Percentiles rank a stretch among this genome's conserved stretches.
These are phyloP conservation scores for Synergus laeviventris DNA, from an alignment of 2,888 invertebrate genomes.

Conservation along the genomic window DNA sequence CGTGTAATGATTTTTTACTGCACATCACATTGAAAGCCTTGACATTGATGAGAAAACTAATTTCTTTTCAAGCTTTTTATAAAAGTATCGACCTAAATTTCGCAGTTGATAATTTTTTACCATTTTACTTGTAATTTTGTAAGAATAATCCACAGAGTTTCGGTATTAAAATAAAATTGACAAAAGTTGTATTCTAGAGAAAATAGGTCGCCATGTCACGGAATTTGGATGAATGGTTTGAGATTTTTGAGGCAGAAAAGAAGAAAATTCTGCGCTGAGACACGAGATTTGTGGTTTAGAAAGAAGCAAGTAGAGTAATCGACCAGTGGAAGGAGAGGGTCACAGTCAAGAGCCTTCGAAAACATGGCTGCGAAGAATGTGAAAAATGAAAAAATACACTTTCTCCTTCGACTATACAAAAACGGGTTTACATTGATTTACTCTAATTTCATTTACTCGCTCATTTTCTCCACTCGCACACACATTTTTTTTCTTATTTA, in stretches of 20 bases:
- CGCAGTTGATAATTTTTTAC: not conserved
- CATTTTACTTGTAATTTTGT: not conserved
- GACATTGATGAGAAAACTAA: conserved; percentile 19
- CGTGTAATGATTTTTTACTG: not conserved
- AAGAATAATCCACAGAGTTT: not conserved
- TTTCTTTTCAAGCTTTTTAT: conserved; percentile 1
- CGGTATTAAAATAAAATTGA: conserved; percentile 26
- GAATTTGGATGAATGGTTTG: conserved; percentile 57
- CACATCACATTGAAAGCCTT: conserved; percentile 34
- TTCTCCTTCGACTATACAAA: conserved; percentile 67
- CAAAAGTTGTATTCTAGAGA: conserved; percentile 26
- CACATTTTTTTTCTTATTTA: conserved; percentile 52
- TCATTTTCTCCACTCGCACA: conserved; percentile 55
- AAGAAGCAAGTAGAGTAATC: conserved; percentile 39
- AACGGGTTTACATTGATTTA: conserved; percentile 61
- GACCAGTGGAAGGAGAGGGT: conserved; percentile 48
- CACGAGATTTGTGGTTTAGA: conserved; percentile 42
- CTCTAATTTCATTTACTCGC: conserved; percentile 50
- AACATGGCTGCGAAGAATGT: conserved; percentile 51
- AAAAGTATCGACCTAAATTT: not conserved
- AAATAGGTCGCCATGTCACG: conserved; percentile 52
- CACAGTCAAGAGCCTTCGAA: conserved; percentile 53
- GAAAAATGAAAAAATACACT: conserved; percentile 62
- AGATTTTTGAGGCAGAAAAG: conserved; percentile 44
- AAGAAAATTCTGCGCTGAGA: conserved; percentile 34